These are phyloP conservation scores for Andrena fulva DNA, from an alignment of 2,888 invertebrate species.

Conservation along the genomic window DNA sequence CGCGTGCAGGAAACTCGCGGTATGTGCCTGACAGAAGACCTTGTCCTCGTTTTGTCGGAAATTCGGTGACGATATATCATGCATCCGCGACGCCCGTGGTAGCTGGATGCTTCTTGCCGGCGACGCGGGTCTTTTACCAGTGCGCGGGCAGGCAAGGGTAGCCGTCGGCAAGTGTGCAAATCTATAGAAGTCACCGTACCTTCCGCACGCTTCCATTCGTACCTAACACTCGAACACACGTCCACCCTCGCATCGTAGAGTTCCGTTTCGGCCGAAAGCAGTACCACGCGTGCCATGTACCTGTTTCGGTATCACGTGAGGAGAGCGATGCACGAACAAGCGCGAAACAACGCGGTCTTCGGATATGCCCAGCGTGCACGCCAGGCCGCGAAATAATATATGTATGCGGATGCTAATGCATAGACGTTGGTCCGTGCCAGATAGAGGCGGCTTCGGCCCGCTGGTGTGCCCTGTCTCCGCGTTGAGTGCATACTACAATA, in stretches of 20 bases:
- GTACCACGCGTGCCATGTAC: conserved; percentile 69
- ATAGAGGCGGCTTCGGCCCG: conserved; percentile 58
- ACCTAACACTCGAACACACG: conserved; percentile 11
- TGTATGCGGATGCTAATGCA: conserved; percentile 82
- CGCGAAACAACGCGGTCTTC: conserved; percentile 61
- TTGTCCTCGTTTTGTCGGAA: conserved; percentile 57
- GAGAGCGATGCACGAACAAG: conserved; percentile 64
- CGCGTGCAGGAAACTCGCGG: conserved; percentile 42
- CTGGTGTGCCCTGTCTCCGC: conserved; percentile 76
- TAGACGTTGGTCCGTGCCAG: conserved; percentile 70
- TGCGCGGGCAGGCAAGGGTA: neutral
- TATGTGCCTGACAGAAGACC: conserved; percentile 55
- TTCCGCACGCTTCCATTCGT: conserved; percentile 11
- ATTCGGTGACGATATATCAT: conserved; percentile 47
- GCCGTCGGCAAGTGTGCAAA: neutral
- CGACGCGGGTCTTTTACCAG: neutral
- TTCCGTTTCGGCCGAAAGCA: conserved; percentile 39
- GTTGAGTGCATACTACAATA: conserved; percentile 83
- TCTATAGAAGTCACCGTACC: neutral
- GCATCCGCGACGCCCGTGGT: neutral
- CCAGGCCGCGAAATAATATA: conserved; percentile 80
- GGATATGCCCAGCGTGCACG: conserved; percentile 69
- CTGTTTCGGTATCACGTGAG: conserved; percentile 67
- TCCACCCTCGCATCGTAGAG: conserved; percentile 37
- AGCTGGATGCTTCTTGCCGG: too few species aligned